A percentile compares a stretch with the other conserved stretches of the same genome.
Conservation (phyloP, 2,797 vertebrate species). For the Chelon auratus region DNA sequence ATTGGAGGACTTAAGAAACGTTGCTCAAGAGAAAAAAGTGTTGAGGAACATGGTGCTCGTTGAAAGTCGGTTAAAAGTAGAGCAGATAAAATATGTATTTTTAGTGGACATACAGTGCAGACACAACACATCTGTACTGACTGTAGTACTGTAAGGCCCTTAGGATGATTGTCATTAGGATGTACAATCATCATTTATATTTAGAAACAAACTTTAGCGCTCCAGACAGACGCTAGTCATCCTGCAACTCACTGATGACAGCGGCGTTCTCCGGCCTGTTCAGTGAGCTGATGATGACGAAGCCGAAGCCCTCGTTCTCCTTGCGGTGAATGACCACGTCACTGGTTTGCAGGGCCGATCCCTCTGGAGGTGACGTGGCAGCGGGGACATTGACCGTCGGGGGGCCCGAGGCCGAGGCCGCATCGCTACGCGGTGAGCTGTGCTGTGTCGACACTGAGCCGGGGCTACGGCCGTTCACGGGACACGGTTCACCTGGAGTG, state of each 20-base stretch:
- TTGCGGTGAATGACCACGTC: conserved; percentile 98
- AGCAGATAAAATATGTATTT: neutral
- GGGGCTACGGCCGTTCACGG: conserved; percentile 94
- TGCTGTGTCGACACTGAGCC: conserved; percentile 95
- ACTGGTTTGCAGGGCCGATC: conserved; percentile 89
- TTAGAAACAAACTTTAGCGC: conserved; percentile 16
- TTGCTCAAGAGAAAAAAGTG: conserved; percentile 2
- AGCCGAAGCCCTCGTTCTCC: conserved; percentile 98
- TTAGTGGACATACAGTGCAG: neutral
- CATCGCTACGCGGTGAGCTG: conserved; percentile 95
- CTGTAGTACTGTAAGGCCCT: neutral
- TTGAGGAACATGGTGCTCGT: conserved; percentile 6
- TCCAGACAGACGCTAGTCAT: conserved; percentile 2
- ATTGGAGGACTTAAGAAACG: conserved; percentile 19
- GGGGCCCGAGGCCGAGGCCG: conserved; percentile 85
- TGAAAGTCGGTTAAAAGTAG: conserved; percentile 1
- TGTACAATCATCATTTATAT: conserved; percentile 9
- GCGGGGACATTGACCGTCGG: conserved; percentile 80
- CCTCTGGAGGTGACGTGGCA: conserved; percentile 86
- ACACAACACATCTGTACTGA: neutral
- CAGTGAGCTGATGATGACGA: conserved; percentile 99
- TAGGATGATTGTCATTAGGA: conserved; percentile 5
- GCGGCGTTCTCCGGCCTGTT: conserved; percentile 95
- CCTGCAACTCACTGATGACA: conserved; percentile 90
- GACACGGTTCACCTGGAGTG: conserved; percentile 90